Conservation (phyloP, 2,797 vertebrate species). For the Centropyge bicolor region DNA sequence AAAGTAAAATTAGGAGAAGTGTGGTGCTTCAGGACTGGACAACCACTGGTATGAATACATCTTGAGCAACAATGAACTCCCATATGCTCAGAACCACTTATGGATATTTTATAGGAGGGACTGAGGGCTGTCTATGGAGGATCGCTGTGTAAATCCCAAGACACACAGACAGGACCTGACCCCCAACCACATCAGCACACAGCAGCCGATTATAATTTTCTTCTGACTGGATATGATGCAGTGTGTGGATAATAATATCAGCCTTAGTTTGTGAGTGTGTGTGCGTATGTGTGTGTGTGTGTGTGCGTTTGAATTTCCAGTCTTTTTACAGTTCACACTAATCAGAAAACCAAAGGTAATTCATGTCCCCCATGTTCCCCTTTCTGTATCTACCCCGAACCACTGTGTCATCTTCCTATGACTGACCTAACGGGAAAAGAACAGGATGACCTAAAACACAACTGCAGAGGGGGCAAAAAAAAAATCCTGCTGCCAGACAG, state of each 20-base stretch:
- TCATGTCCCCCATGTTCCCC: constrained; percentile 11
- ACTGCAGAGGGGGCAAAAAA: constrained; percentile 11
- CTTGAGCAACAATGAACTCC: constrained; percentile 4
- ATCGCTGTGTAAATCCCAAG: constrained; percentile 18
- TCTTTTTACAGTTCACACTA: constrained; percentile 15
- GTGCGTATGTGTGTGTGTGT: background rate
- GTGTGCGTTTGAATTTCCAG: constrained; percentile 10
- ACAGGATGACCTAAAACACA: constrained; percentile 61
- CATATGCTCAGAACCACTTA: constrained; percentile 10
- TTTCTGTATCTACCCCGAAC: constrained; percentile 2
- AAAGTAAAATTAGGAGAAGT: background rate
- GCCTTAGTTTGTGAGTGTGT: no score
- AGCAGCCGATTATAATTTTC: background rate
- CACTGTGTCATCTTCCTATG: constrained; percentile 35
- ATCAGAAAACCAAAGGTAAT: constrained; percentile 46
- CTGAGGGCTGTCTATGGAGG: constrained; percentile 3
- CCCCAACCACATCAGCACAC: constrained; percentile 25
- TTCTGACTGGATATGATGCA: constrained; percentile 10
- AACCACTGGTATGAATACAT: background rate
- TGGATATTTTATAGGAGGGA: constrained; percentile 15
- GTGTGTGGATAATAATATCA: background rate
- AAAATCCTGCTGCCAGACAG: constrained; percentile 45
- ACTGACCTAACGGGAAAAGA: constrained; percentile 51
- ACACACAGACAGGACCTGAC: constrained; percentile 5
- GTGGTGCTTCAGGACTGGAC: background rate